Evolutionary conservation across 2,797 vertebrate genomes (phyloP), one percentile per base, ranked within the genome.

Genomic region (Anas bahamensis): DNA sequence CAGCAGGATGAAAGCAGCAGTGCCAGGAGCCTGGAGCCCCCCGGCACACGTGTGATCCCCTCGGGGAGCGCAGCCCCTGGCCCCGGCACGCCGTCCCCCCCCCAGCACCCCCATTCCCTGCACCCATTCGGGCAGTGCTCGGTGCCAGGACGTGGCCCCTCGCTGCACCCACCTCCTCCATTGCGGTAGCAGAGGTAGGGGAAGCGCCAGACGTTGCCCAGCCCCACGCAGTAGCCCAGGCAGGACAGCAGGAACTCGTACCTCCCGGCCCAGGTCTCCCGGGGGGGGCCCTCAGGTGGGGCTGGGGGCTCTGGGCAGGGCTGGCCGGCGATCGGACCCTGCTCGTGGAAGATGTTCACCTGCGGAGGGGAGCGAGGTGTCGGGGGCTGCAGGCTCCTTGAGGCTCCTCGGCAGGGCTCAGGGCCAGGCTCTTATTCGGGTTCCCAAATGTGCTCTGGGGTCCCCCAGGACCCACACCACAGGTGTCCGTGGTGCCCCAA

Each of bases 141-240:
- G 29, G 33, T 35, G 69, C 35, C 35, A 19, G 56, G 56, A 7
- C 6, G 1, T 4, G 23, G 48, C 44, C 22, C 59, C 3, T 1
- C 11, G 7, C 18, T 11, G 14, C 23, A 85, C 98, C 97, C 89
- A 99, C 98, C 98, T 97, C 98, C 98, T 92, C 98, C 98, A 6
- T 99, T 99, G 75, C 98, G 98, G 94, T 98, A 98, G 90, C 98
- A 99, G 52, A 99, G 98, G 93, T 98, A 99, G 1, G 98, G 98
- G 78, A 99, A 98, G 59, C 98, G 96, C 98, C 98, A 99, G 72
- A 99, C 95, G 44, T 98, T 98, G 23, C 98, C 98, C 48, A 98
- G 97, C 23, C 98, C 98, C 68, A 98, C 98, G 6, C 98, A 98
- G 96, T 98, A 98, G n/a, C 98, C 98, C 3, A 99, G 91, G 76